Evolutionary conservation across 2,797 vertebrate species (phyloP).

Genomic region (Botia kubotai): DNA sequence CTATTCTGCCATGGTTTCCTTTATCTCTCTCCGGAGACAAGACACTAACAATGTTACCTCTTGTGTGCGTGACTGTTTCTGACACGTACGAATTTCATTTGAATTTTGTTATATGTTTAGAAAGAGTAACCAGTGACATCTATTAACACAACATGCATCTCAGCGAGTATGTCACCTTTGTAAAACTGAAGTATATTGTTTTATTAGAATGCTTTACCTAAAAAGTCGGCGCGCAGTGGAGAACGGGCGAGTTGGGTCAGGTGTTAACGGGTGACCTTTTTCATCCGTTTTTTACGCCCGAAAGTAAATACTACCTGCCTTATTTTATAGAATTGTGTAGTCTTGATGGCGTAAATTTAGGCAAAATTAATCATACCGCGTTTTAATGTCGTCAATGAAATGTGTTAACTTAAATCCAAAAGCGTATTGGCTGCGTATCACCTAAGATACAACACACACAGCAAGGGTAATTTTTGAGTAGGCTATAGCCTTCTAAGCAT

Average conservation of each 20-base stretch:
- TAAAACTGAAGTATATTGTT: neutral
- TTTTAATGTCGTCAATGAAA: neutral
- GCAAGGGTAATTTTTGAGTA: neutral
- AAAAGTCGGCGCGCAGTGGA: slow-evolving; percentile 76
- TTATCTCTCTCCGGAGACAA: slow-evolving; percentile 9
- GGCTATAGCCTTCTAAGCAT: neutral
- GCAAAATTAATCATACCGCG: slow-evolving; percentile 1
- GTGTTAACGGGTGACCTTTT: slow-evolving; percentile 75
- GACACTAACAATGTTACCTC: slow-evolving; percentile 52
- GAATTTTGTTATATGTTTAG: slow-evolving; percentile 2
- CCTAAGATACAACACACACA: neutral
- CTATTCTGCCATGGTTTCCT: neutral
- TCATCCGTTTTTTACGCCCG: slow-evolving; percentile 72
- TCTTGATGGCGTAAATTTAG: slow-evolving; percentile 52
- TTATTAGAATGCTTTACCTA: slow-evolving; percentile 63
- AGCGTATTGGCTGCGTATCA: neutral
- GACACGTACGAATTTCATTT: slow-evolving; percentile 32
- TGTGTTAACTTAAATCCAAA: slow-evolving; percentile 57
- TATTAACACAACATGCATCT: neutral
- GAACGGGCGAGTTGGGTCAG: slow-evolving; percentile 74
- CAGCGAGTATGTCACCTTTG: neutral
- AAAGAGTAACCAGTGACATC: neutral
- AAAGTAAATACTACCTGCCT: slow-evolving; percentile 64
- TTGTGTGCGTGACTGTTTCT: slow-evolving; percentile 24
- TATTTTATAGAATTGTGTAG: slow-evolving; percentile 83